Evolutionary conservation across 2,888 invertebrate species (phyloP).

Genomic region (Pachycephus smyrnensis): DNA sequence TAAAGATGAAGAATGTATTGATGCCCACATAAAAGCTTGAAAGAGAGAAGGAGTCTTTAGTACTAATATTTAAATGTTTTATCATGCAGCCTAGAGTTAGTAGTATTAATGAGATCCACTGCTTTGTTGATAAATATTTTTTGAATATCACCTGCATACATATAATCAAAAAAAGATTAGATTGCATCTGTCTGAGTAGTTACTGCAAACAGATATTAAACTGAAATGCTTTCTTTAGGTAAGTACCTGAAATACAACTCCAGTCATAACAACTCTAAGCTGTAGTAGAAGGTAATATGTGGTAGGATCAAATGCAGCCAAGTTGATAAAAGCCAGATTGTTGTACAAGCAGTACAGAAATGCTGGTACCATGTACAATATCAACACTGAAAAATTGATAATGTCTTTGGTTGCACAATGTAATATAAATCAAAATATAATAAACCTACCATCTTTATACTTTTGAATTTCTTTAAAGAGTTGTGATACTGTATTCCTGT

Average conservation of each 20-base stretch:
- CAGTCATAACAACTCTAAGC: constrained; percentile 92
- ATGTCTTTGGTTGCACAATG: constrained; percentile 12
- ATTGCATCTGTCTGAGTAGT: background rate
- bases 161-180: constrained; percentile 20
- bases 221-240: background rate
- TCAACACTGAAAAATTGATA: constrained; percentile 73
- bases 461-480: constrained; percentile 50
- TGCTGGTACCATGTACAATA: constrained; percentile 90
- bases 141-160: constrained; percentile 82
- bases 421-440: constrained; percentile 27
- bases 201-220: constrained; percentile 17
- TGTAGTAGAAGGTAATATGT: constrained; percentile 93
- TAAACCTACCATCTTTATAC: constrained; percentile 52
- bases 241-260: constrained; percentile 88
- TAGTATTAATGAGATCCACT: constrained; percentile 91
- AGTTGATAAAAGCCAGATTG: constrained; percentile 91
- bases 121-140: constrained; percentile 81
- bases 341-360: constrained; percentile 94
- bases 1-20: constrained; percentile 64
- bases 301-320: constrained; percentile 93
- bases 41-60: constrained; percentile 61
- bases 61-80: constrained; percentile 79
- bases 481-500: constrained; percentile 47
- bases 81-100: constrained; percentile 92
- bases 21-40: constrained; percentile 53